Evolutionary conservation across 2,113 vertebrate genomes (phyloP).

Genomic region (Phylloscopus whistleri): DNA sequence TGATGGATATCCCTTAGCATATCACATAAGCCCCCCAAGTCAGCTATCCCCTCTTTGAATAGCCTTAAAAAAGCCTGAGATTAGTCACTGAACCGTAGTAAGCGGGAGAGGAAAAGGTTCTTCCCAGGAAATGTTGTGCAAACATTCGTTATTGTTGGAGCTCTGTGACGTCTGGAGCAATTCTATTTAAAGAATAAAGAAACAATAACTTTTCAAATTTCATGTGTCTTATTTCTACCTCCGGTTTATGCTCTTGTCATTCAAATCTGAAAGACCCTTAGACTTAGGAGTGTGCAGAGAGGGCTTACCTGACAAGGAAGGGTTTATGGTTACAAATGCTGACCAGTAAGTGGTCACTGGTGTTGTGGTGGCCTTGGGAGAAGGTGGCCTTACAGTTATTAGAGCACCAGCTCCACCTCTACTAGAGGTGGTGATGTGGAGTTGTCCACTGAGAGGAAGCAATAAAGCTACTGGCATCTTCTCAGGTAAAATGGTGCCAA

Average conservation of each 20-base stretch:
- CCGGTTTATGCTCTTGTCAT: not conserved
- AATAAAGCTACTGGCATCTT: not conserved
- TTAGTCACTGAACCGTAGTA: not conserved
- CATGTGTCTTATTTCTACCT: not conserved
- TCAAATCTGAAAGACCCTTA: not conserved
- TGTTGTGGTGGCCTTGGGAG: not conserved
- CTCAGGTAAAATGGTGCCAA: not conserved
- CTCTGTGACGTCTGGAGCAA: not conserved
- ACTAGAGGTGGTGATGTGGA: not conserved
- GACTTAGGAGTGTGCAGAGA: not conserved
- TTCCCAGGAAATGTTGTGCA: conserved; percentile 21
- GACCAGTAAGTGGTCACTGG: not conserved
- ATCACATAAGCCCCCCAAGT: not conserved
- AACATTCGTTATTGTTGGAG: conserved; percentile 11
- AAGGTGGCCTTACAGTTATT: not conserved
- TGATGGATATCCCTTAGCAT: not conserved
- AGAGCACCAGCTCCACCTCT: not conserved
- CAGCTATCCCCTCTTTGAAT: not conserved
- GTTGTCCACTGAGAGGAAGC: not conserved
- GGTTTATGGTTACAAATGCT: not conserved
- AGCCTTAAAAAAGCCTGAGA: not conserved
- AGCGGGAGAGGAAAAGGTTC: not conserved
- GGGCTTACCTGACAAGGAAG: not conserved
- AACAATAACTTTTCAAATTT: conserved; percentile 1
- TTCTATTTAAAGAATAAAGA: conserved; percentile 38